Evolutionary conservation across 1,140 invertebrate genomes (phyloP).

Genomic region (Calephelis virginiensis): DNA sequence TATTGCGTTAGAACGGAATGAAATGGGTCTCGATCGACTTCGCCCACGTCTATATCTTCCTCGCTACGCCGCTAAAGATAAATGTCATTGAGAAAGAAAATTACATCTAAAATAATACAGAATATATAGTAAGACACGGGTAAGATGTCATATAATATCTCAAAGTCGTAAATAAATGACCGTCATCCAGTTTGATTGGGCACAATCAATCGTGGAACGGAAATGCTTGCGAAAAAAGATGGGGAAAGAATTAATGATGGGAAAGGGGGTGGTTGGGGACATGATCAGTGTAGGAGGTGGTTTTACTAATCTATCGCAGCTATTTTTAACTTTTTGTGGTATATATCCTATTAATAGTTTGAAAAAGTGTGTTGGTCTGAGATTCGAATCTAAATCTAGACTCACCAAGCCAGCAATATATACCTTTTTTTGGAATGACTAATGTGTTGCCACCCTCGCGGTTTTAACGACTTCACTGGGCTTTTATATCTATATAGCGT

Average conservation of each 20-base stretch:
- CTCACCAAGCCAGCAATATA: too few species aligned
- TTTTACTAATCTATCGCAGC: not conserved
- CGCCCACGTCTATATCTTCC: too few species aligned
- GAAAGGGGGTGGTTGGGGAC: constrained; percentile 35
- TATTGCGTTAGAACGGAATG: too few species aligned
- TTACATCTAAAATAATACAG: constrained; percentile 7
- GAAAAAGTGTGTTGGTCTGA: too few species aligned
- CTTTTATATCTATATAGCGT: too few species aligned
- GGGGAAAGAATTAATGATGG: constrained; percentile 65
- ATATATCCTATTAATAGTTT: too few species aligned
- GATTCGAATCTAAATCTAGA: too few species aligned
- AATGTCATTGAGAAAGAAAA: not conserved
- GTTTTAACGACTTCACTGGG: too few species aligned
- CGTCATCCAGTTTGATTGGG: constrained; percentile 50
- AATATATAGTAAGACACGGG: constrained; percentile 20
- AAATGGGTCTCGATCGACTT: too few species aligned
- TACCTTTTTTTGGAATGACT: too few species aligned
- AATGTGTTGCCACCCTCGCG: too few species aligned
- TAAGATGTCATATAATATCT: constrained; percentile 22
- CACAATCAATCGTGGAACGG: constrained; percentile 51
- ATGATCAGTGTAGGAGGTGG: not conserved
- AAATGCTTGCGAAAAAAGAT: constrained; percentile 40
- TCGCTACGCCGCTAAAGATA: not conserved
- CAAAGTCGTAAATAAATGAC: constrained; percentile 41
- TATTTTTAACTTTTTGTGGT: too few species aligned